Evolutionary conservation across 2,113 vertebrate genomes (phyloP).

Genomic region (Notarius quadriscutis): DNA sequence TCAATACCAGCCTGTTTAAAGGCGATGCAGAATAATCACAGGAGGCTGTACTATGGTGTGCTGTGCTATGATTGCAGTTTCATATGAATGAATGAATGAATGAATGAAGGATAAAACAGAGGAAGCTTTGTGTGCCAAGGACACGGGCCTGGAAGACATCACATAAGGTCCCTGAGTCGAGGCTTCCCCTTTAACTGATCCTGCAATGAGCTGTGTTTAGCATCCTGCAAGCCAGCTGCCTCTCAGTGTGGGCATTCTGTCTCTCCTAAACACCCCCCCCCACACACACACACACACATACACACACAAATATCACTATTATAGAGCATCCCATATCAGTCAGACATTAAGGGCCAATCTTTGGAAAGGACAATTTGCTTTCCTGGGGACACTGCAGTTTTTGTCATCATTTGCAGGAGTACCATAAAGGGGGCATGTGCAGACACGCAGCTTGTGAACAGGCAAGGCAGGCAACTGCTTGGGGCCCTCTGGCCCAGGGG

Average conservation of each 20-base stretch:
- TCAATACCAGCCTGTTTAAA: not conserved
- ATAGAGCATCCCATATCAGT: not conserved
- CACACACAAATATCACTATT: not conserved
- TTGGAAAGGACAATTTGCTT: not conserved
- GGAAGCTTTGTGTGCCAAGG: too few relatives aligned
- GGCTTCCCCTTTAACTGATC: constrained; percentile 1
- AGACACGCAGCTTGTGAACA: too few relatives aligned
- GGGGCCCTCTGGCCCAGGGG: too few relatives aligned
- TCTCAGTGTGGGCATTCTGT: not conserved
- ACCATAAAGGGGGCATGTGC: not conserved
- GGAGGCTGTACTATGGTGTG: not conserved
- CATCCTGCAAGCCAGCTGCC: constrained; percentile 5
- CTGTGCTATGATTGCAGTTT: too few relatives aligned
- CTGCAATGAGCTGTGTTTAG: constrained; percentile 22
- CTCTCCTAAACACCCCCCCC: not conserved
- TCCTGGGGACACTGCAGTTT: not conserved
- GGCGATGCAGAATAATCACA: not conserved
- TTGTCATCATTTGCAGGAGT: not conserved
- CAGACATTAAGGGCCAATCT: not conserved
- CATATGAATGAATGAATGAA: not conserved
- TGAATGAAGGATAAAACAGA: not conserved
- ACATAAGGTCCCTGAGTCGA: not conserved
- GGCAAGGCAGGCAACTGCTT: too few relatives aligned
- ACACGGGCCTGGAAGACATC: not conserved
- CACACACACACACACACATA: too few relatives aligned